Percentiles rank a stretch among this genome's conserved stretches.
phyloP scores from a whole-genome alignment of 2,113 vertebrate genomes.

The Pterophyllum scalare region DNA sequence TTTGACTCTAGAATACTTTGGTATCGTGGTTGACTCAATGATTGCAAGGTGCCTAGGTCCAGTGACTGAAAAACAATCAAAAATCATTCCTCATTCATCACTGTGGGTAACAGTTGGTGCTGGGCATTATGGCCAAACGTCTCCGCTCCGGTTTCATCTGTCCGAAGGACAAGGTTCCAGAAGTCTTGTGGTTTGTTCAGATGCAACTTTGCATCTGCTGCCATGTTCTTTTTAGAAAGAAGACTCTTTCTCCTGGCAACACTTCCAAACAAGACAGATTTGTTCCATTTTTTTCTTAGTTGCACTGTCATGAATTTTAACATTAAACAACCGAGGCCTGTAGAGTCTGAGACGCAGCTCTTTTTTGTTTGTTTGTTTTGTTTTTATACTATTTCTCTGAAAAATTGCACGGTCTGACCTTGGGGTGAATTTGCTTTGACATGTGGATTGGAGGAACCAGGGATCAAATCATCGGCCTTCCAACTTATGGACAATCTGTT shows the following conservation, averaged over 20 bases:
- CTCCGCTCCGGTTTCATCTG: neutral
- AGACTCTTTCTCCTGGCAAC: neutral
- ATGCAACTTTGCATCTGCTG: neutral
- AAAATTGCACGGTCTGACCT: neutral
- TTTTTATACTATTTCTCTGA: neutral
- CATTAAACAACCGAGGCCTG: neutral
- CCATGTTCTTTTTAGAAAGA: neutral
- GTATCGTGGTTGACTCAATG: neutral
- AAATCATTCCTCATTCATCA: neutral
- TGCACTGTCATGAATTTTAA: neutral
- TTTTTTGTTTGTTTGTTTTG: neutral
- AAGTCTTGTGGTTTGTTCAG: neutral
- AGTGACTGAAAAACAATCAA: neutral
- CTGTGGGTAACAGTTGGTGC: neutral
- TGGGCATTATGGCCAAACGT: neutral
- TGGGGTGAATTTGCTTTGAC: neutral
- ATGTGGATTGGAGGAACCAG: neutral
- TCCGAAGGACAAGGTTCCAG: neutral
- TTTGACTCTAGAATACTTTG: neutral
- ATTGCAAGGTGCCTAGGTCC: neutral
- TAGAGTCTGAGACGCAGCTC: neutral
- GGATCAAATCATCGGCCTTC: neutral
- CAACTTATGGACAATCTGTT: neutral
- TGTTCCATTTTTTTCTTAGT: neutral
- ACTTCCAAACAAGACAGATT: neutral